Percentiles rank a stretch among this genome's conserved stretches.
phyloP scores from a whole-genome alignment of 2,113 vertebrate genomes.

The Eretmochelys imbricata region DNA sequence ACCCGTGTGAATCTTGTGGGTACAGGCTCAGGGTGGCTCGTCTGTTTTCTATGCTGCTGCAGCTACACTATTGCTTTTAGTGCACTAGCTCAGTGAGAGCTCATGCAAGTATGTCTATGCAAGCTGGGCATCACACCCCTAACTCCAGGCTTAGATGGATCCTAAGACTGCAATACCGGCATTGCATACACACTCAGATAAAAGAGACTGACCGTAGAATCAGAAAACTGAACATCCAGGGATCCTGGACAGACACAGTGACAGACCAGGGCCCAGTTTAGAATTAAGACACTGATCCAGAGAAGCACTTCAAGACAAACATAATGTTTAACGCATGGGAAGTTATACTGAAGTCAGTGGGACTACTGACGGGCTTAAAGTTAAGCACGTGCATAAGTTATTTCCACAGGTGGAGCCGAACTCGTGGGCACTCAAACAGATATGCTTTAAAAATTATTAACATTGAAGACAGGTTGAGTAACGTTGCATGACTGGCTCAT shows the following conservation, averaged over 20 bases:
- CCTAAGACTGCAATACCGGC: neutral
- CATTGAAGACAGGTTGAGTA: neutral
- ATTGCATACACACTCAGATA: neutral
- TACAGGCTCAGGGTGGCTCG: neutral
- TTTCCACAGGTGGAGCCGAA: neutral
- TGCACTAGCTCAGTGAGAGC: neutral
- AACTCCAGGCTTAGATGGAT: no score
- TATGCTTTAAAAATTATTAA: neutral
- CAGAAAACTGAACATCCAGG: neutral
- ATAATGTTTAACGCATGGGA: neutral
- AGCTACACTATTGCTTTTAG: neutral
- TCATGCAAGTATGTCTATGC: neutral
- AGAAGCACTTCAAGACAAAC: neutral
- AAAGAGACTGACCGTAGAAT: neutral
- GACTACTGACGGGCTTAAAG: neutral
- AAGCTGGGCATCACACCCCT: neutral
- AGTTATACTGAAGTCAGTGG: neutral
- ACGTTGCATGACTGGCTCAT: neutral
- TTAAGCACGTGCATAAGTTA: neutral
- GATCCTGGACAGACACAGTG: neutral
- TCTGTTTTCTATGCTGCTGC: neutral
- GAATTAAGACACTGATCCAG: neutral
- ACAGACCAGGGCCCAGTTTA: neutral
- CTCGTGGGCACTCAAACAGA: neutral
- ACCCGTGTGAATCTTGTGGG: neutral